Evolutionary conservation across 2,797 vertebrate species (phyloP), one percentile per base, ranked within the genome.

Genomic region (Syndactyla subalaris): DNA sequence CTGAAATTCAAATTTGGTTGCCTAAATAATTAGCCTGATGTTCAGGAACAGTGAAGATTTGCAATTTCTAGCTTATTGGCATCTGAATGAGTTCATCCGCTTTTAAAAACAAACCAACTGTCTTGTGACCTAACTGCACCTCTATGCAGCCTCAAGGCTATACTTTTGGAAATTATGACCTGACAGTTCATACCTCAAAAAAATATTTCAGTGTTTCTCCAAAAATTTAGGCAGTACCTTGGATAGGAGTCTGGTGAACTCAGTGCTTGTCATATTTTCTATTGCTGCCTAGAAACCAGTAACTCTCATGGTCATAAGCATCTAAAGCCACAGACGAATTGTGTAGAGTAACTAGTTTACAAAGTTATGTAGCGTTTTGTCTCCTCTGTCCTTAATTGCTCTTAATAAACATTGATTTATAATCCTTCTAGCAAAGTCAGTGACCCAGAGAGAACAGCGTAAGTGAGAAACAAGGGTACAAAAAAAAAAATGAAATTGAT

Each of bases 321-420:
- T 76, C 51, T 85, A 52, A 92, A 89, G 26, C 29, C 43, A 63
- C 0, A 0, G 41, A 24, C 12, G 76, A 49, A 73, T 61, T 89
- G 30, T 74, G 48, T 59, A 52, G 32, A 88, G 43, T 81, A 66
- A 49, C 51, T 70, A 59, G 66, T 84, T 91, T 29, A 12, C 36
- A 78, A 91, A 94, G 43, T 95, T 94, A 46, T 10, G 70, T 72
- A 62, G 39, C 5, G 23, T 94, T 96, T 95, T 82, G 32, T 88
- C 51, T 66, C 24, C 68, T 66, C 83, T 91, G n/a, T 88, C 46
- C 61, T 66, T 58, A 89, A 72, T 59, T 91, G 23, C 19, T 86
- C 27, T 67, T 88, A 93, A 85, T 82, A 90, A 95, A 91, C 54
- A 86, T 75, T 91, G 67, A 95, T 95, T 94, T 94, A 85, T 87